Evolutionary conservation across 2,113 vertebrate species (phyloP).

Genomic region (Salvelinus namaycush): DNA sequence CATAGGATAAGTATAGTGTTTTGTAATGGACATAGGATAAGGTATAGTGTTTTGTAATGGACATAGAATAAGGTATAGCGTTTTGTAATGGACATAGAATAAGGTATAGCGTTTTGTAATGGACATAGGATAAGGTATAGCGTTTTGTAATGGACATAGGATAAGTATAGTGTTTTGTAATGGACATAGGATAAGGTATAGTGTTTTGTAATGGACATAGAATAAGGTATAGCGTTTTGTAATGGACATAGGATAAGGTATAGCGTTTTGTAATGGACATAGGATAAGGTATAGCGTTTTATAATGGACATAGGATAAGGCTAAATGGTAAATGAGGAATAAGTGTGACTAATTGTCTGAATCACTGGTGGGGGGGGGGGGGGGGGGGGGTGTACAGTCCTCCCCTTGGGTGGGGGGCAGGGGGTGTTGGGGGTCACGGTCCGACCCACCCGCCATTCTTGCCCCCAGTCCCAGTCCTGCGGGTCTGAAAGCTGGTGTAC

Average conservation of each 20-base stretch:
- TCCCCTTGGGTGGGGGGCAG: constrained; percentile 11
- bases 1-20: background rate
- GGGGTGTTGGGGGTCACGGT: constrained; percentile 37
- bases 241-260: background rate
- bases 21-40: background rate
- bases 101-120: background rate
- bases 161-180: background rate
- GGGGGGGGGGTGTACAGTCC: background rate
- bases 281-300: background rate
- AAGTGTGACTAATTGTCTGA: background rate
- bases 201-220: background rate
- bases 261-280: background rate
- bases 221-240: background rate
- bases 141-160: background rate
- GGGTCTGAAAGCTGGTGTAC: constrained; percentile 92
- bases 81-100: too few relatives aligned
- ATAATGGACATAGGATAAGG: background rate
- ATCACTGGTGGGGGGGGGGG: background rate
- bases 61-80: background rate
- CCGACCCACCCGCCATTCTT: constrained; percentile 75
- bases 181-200: background rate
- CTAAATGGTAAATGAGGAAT: background rate
- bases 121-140: background rate
- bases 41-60: background rate
- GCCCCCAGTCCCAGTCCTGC: constrained; percentile 72